Base-by-base conservation (phyloP, 2,888 invertebrate species). In the Oscheius sp. region DNA sequence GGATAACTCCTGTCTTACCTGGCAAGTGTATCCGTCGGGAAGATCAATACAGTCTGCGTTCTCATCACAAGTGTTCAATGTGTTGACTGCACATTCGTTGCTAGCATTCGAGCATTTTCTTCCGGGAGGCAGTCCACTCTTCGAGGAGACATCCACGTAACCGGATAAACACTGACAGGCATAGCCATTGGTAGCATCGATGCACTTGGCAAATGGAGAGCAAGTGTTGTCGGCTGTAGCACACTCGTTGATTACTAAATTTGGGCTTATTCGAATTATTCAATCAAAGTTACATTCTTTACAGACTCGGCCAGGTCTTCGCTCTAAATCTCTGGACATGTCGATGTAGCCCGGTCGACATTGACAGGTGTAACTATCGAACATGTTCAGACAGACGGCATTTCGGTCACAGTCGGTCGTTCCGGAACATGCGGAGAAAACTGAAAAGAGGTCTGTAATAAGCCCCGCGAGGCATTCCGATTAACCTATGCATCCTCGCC, bases 21-120 rank as follows among this genome's bases (percentile, higher is more conserved):
- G 85, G 76, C 89, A 89, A 29, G 85, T 82, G 78, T 89, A 89
- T 58, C 89, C 84, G 58, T 87, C 86, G n/a, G 87, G 84, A 5
- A 83, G 82, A 73, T 89, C 88, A 32, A 89, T 80, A 75, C 89
- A 89, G 75, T 89, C 89, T 7, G 89, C 88, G 75, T 89, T 89
- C 62, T 88, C 86, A 70, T 89, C 89, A 76, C 89, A 89, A 11
- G 88, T 86, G 74, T 89, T 85, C 76, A 88, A 72, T 10, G 84
- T 76, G 35, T 78, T 78, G 42, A 83, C 82, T 9, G 82, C 73
- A 76, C 89, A 89, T 73, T 89, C 89, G 77, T 89, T 89, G 76
- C 77, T 83, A 82, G 87, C 81, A 74, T 85, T 89, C 21, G 81
- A 77, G 76, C 89, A 89, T 32, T 80, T 81, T 70, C 89, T 78